Evolutionary conservation across 1,140 invertebrate species (phyloP), one percentile per base, ranked within the genome.

Genomic region (Drosophila teissieri): DNA sequence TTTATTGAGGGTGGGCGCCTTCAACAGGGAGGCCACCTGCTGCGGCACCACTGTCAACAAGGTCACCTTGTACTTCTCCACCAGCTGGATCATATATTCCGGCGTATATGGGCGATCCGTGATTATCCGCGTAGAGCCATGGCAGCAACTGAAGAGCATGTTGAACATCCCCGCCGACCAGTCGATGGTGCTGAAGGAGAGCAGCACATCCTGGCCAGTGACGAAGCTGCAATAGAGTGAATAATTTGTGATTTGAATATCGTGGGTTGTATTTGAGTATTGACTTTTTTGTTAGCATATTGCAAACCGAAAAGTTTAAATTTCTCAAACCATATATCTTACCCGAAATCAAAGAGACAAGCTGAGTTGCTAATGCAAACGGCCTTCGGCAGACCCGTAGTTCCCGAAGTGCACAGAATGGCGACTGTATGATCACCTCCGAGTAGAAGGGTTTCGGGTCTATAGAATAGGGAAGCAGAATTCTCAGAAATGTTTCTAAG

Each of bases 321-420:
- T n/a, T n/a, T n/a, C n/a, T n/a, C n/a, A n/a, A 4, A 3, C 4
- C 4, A 24, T 19, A 19, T 19, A 19, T n/a, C 12, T 62, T 73
- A 92, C 85, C 89, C 91, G 54, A 90, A 91, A 55, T 91, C 91
- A 45, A 91, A 90, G 0, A 91, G 80, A 6, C 90, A 92, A 39
- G 90, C 76, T 0, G 84, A 73, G 75, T 96, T 96, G 2, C 96
- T 95, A 3, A 97, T 92, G 90, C 95, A 94, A 0, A 96, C 96
- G 15, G 96, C 96, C 92, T 97, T 97, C 1, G 96, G 96, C 14
- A 94, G 84, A 42, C 96, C 96, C 24, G 96, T 97, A 2, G 96
- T 97, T 12, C 96, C 96, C 57, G 95, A 96, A 0, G 96, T 94
- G 56, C 90, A 93, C 0, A 94, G 74, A 62, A 94, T 92, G 6